Percentiles rank a stretch among this genome's conserved stretches.
Conservation (phyloP, 2,888 invertebrate genomes). For the Acleris laterana region DNA sequence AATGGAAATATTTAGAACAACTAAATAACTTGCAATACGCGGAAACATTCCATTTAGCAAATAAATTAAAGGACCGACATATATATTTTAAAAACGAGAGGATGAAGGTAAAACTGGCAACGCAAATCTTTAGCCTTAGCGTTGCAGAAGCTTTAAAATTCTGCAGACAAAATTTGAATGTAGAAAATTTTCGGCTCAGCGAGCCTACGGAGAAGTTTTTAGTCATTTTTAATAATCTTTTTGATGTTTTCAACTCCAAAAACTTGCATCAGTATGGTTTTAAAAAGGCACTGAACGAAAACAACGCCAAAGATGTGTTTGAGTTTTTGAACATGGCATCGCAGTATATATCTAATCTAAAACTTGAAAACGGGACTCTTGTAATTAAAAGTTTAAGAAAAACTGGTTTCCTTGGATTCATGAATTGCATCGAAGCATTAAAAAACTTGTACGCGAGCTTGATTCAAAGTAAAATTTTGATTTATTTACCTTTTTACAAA, state of each 20-base stretch:
- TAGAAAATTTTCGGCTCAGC: conserved; percentile 14
- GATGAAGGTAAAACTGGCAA: no score
- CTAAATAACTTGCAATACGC: no score
- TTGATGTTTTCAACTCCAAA: conserved; percentile 38
- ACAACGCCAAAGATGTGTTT: conserved; percentile 23
- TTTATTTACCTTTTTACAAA: neutral
- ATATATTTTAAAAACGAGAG: no score
- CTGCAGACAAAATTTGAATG: neutral
- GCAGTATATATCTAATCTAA: conserved; percentile 8
- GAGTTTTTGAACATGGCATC: conserved; percentile 8
- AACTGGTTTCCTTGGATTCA: neutral
- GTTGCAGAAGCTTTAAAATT: no score
- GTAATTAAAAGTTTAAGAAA: no score
- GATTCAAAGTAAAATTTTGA: neutral
- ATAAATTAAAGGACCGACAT: no score
- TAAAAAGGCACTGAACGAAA: conserved; percentile 36
- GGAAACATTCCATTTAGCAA: no score
- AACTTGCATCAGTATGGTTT: conserved; percentile 33
- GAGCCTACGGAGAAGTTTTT: conserved; percentile 9
- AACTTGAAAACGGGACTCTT: neutral
- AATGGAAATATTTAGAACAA: no score
- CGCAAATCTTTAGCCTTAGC: no score
- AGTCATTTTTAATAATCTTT: conserved; percentile 21
- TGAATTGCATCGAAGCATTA: neutral
- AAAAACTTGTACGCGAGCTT: neutral